phyloP scores from a whole-genome alignment of 2,797 vertebrate genomes.

The Mormyrus proboscirostris region DNA sequence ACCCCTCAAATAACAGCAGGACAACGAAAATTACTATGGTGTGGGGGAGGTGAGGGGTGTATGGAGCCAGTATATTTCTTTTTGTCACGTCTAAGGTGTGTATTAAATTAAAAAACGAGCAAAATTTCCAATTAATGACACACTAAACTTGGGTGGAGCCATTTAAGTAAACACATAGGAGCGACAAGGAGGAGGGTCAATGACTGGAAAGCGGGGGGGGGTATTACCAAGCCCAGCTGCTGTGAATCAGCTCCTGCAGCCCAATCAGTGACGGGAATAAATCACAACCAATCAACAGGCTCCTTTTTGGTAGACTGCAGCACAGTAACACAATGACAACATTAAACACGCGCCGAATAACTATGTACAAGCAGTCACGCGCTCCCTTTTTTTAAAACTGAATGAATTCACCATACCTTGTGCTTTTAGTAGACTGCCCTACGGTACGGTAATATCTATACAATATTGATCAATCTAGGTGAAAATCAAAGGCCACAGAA shows the following conservation, averaged over 20 bases:
- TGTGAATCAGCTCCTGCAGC: background rate
- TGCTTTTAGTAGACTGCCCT: conserved; percentile 41
- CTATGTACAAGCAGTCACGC: conserved; percentile 4
- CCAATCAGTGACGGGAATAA: background rate
- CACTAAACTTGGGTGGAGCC: background rate
- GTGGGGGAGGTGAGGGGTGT: background rate
- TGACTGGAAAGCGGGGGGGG: conserved; percentile 19
- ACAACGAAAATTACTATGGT: background rate
- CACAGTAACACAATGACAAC: conserved; percentile 1
- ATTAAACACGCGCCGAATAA: background rate
- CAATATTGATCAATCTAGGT: background rate
- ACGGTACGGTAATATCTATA: background rate
- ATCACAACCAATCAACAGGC: background rate
- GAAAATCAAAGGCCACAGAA: conserved; percentile 15
- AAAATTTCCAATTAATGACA: background rate
- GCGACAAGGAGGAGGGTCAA: conserved; percentile 21
- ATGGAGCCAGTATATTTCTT: background rate
- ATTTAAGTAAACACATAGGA: background rate
- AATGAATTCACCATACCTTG: conserved; percentile 32
- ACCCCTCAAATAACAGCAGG: background rate
- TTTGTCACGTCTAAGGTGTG: background rate
- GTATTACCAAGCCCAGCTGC: background rate
- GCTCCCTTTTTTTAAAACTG: background rate
- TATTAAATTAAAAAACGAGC: too few species aligned
- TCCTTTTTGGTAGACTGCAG: conserved; percentile 12